These are phyloP conservation scores for Abscondita cerata DNA, from an alignment of 2,888 invertebrate species.

Conservation along the genomic window DNA sequence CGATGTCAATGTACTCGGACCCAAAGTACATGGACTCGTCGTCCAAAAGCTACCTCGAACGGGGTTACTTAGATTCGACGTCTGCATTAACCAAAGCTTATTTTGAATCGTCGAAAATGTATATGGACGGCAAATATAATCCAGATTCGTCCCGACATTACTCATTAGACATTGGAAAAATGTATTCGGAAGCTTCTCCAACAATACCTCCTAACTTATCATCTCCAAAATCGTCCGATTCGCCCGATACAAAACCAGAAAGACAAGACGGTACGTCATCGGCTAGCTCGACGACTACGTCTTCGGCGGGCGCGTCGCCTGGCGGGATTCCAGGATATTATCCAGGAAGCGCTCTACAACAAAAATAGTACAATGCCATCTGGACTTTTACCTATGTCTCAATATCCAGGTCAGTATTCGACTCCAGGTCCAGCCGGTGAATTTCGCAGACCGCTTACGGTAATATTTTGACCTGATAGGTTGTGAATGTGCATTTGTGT, in stretches of 20 bases:
- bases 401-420: constrained; percentile 66
- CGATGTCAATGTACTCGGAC: constrained; percentile 76
- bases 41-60: constrained; percentile 65
- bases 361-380: constrained; percentile 54
- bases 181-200: constrained; percentile 70
- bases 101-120: constrained; percentile 72
- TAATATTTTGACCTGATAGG: constrained; percentile 82
- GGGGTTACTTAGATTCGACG: constrained; percentile 72
- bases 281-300: constrained; percentile 64
- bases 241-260: constrained; percentile 59
- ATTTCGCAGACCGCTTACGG: constrained; percentile 76
- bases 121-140: constrained; percentile 68
- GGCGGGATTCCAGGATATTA: constrained; percentile 66
- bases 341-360: constrained; percentile 59
- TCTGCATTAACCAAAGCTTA: constrained; percentile 75
- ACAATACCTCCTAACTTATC: constrained; percentile 40
- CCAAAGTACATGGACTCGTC: constrained; percentile 69
- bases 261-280: constrained; percentile 60
- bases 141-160: constrained; percentile 58
- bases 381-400: constrained; percentile 69
- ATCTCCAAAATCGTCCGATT: constrained; percentile 61
- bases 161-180: constrained; percentile 70
- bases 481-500: constrained; percentile 50
- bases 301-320: constrained; percentile 70
- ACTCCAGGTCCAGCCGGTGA: constrained; percentile 69